A percentile compares a stretch with the other conserved stretches of the same genome.
phyloP scores from a whole-genome alignment of 2,797 vertebrate species.

The Borostomias antarcticus region DNA sequence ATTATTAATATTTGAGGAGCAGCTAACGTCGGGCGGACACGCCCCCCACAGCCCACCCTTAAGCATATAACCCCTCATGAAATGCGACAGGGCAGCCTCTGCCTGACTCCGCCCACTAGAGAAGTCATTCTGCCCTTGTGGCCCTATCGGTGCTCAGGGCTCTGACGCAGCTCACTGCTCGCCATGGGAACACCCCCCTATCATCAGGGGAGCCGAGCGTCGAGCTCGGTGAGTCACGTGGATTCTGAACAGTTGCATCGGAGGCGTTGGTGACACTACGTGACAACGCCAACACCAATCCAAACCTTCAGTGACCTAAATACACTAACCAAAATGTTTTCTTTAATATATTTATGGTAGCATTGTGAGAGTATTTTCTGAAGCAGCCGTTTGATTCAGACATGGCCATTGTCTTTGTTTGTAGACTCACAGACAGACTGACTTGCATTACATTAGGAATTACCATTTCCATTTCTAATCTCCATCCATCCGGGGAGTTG shows the following conservation, averaged over 20 bases:
- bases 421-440: slow-evolving; percentile 36
- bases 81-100: slow-evolving; percentile 67
- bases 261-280: no score
- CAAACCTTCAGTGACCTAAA: no score
- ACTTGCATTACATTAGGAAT: slow-evolving; percentile 55
- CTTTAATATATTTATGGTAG: no score
- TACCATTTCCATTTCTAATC: slow-evolving; percentile 61
- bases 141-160: no score
- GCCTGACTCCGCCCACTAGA: slow-evolving; percentile 7
- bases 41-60: slow-evolving; percentile 59
- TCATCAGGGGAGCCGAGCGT: no score
- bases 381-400: slow-evolving; percentile 24
- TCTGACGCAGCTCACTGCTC: no score
- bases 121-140: not conserved
- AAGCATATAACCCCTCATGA: slow-evolving; percentile 59
- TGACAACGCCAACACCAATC: no score
- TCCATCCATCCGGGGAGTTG: slow-evolving; percentile 47
- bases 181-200: no score
- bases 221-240: no score
- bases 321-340: slow-evolving; percentile 1
- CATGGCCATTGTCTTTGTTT: slow-evolving; percentile 30
- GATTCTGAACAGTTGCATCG: no score
- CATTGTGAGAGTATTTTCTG: not conserved
- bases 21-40: slow-evolving; percentile 59
- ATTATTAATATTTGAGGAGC: slow-evolving; percentile 79